Conservation (phyloP, 2,113 vertebrate genomes). For the Grantiella picta region DNA sequence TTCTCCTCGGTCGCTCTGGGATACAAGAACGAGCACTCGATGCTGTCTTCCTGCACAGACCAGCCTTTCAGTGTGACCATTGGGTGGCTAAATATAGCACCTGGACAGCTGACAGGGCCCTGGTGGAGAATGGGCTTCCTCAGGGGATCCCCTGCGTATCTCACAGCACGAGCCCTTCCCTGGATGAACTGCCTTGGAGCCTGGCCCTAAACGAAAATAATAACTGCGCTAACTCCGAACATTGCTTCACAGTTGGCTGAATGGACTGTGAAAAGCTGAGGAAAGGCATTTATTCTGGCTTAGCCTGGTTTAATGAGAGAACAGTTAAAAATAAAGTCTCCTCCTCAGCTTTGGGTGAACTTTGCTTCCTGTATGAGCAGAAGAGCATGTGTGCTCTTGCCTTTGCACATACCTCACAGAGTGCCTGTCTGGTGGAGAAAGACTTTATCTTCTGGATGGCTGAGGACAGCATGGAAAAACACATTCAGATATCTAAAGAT, state of each 20-base stretch:
- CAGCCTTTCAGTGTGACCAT: not conserved
- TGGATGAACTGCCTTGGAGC: constrained; percentile 46
- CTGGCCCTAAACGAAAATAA: constrained; percentile 43
- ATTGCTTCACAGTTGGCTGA: constrained; percentile 19
- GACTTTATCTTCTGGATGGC: not conserved
- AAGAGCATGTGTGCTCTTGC: not conserved
- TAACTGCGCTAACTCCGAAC: not conserved
- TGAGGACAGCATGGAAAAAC: not conserved
- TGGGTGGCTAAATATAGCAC: constrained; percentile 23
- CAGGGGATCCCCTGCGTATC: not conserved
- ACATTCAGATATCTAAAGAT: not conserved
- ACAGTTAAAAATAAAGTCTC: not conserved
- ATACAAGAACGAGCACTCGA: not conserved
- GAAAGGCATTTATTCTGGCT: constrained; percentile 26
- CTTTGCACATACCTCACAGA: not conserved
- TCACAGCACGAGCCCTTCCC: constrained; percentile 8
- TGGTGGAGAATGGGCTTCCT: not conserved
- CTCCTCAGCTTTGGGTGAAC: not conserved
- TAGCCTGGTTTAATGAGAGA: not conserved
- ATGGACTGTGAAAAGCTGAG: not conserved
- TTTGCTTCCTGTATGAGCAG: not conserved
- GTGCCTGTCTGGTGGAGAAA: not conserved
- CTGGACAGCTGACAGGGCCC: constrained; percentile 49
- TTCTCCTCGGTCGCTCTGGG: constrained; percentile 32
- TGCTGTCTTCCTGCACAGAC: not conserved